A percentile compares a stretch with the other conserved stretches of the same genome.
phyloP scores from a whole-genome alignment of 2,888 invertebrate species.

The Corythucha ciliata region DNA sequence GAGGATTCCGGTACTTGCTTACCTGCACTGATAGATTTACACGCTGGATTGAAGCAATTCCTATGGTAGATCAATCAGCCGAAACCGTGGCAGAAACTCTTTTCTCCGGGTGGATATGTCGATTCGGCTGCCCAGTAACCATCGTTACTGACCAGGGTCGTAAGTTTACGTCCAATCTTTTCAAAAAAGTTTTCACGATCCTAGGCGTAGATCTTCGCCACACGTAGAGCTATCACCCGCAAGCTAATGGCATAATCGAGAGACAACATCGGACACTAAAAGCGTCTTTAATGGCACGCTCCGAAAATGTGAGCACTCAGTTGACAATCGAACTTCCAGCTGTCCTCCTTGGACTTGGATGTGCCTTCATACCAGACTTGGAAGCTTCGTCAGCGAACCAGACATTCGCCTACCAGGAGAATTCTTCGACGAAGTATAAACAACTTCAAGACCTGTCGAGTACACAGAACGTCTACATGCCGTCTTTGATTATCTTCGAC shows the following conservation, averaged over 20 bases:
- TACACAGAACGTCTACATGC: conserved; percentile 6
- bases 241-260: conserved; percentile 14
- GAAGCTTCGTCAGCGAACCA: conserved; percentile 36
- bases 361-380: conserved; percentile 7
- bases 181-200: background rate
- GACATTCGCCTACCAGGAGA: conserved; percentile 37
- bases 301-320: background rate
- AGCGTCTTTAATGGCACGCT: conserved; percentile 10
- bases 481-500: conserved; percentile 1
- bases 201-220: conserved; percentile 9
- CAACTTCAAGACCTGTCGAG: background rate
- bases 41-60: conserved; percentile 18
- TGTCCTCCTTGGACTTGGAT: conserved; percentile 13
- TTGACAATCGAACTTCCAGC: conserved; percentile 7
- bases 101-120: conserved; percentile 14
- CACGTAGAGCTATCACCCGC: conserved; percentile 9
- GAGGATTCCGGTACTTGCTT: conserved; percentile 1
- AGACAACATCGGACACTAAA: conserved; percentile 11
- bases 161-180: conserved; percentile 10
- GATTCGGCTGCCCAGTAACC: conserved; percentile 14
- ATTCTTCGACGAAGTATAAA: conserved; percentile 27
- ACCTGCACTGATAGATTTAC: conserved; percentile 8
- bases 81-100: conserved; percentile 5
- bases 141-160: conserved; percentile 15
- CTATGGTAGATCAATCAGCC: conserved; percentile 9